Percentiles rank a stretch among this genome's conserved stretches.
Evolutionary conservation across 2,797 vertebrate species (phyloP).

Genomic region (Percopsis omiscomaycus): DNA sequence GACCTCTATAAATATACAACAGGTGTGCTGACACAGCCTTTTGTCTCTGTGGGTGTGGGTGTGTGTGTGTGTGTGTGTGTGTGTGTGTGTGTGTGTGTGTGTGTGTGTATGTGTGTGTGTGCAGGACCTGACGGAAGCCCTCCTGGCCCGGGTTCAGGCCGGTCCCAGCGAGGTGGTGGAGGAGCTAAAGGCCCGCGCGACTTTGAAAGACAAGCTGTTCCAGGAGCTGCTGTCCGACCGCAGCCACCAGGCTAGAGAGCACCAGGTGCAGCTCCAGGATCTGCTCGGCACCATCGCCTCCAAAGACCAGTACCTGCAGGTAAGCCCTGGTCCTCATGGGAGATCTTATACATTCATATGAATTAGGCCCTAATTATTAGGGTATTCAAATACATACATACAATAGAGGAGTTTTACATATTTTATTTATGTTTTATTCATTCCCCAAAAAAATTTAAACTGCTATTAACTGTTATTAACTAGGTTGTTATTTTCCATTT

Average conservation of each 20-base stretch:
- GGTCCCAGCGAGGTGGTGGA: constrained; percentile 80
- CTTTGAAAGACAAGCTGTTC: constrained; percentile 87
- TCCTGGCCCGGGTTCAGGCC: constrained; percentile 80
- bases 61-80: constrained; percentile 7
- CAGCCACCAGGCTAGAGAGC: constrained; percentile 79
- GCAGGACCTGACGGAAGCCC: constrained; percentile 85
- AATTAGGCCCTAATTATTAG: no score
- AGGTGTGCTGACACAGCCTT: constrained; percentile 24
- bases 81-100: constrained; percentile 6
- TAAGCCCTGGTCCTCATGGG: constrained; percentile 22
- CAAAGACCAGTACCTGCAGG: constrained; percentile 85
- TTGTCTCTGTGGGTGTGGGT: constrained; percentile 1
- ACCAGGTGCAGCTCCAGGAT: constrained; percentile 83
- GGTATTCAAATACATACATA: no score
- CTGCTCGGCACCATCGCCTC: constrained; percentile 82
- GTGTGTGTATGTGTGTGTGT: constrained; percentile 12
- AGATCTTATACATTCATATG: not conserved
- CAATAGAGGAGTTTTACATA: no score
- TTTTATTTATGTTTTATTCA: no score
- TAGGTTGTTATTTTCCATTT: no score
- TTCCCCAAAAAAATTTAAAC: no score
- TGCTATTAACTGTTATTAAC: no score
- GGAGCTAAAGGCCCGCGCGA: constrained; percentile 84
- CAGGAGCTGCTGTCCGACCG: constrained; percentile 87
- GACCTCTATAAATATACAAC: not conserved